A percentile compares a stretch with the other conserved stretches of the same genome.
Evolutionary conservation across 2,797 vertebrate genomes (phyloP).

Genomic region (Crenuchus spilurus): DNA sequence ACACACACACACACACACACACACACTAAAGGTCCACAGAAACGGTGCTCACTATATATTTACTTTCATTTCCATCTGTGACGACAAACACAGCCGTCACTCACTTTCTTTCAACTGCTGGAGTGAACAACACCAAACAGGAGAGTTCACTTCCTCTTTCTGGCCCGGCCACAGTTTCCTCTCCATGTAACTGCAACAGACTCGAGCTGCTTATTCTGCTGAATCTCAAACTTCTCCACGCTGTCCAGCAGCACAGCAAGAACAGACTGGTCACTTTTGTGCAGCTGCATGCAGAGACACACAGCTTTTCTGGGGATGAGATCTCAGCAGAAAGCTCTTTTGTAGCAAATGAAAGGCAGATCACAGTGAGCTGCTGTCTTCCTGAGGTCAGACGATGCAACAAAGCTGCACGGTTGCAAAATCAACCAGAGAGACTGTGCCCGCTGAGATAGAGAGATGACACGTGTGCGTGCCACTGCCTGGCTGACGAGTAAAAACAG

Average conservation of each 20-base stretch:
- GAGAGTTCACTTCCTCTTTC: slow-evolving; percentile 59
- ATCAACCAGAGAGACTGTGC: not conserved
- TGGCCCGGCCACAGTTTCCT: slow-evolving; percentile 60
- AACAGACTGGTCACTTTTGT: not conserved
- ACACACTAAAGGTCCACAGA: not conserved
- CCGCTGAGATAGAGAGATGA: not conserved
- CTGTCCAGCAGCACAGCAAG: not conserved
- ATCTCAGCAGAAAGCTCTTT: not conserved
- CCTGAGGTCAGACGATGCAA: slow-evolving; percentile 22
- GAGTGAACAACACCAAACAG: slow-evolving; percentile 33
- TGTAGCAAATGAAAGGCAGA: not conserved
- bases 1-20: not conserved
- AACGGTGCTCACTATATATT: not conserved
- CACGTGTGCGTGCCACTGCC: not conserved
- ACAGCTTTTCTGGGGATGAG: not conserved
- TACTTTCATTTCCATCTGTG: slow-evolving; percentile 11
- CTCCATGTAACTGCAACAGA: slow-evolving; percentile 39
- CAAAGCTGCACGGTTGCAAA: slow-evolving; percentile 15
- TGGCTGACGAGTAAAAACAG: not conserved
- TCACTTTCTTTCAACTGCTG: slow-evolving; percentile 9
- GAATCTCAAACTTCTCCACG: slow-evolving; percentile 2
- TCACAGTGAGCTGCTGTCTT: not conserved
- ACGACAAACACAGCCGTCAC: not conserved
- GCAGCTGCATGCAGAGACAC: not conserved
- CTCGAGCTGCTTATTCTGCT: not conserved